A percentile compares a stretch with the other conserved stretches of the same genome.
phyloP scores from a whole-genome alignment of 2,113 vertebrate species.

The Casuarius casuarius region DNA sequence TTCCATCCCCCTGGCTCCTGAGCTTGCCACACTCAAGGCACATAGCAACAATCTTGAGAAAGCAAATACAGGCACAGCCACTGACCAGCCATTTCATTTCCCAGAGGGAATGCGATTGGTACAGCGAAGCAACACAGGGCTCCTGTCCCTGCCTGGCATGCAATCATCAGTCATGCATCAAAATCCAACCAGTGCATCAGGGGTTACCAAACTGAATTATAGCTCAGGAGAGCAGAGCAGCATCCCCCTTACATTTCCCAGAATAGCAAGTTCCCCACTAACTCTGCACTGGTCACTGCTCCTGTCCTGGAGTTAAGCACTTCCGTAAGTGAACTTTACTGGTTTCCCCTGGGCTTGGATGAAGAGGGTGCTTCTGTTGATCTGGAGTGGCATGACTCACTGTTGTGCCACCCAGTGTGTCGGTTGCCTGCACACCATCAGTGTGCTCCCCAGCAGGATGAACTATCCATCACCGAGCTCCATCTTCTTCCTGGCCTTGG shows the following conservation, averaged over 20 bases:
- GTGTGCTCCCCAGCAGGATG: neutral
- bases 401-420: fast-evolving
- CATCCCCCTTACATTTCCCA: neutral
- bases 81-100: neutral
- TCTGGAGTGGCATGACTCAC: neutral
- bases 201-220: neutral
- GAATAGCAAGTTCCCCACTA: neutral
- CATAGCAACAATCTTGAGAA: neutral
- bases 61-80: neutral
- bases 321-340: neutral
- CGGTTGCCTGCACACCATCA: neutral
- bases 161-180: neutral
- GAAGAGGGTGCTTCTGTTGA: fast-evolving
- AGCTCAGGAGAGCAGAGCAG: neutral
- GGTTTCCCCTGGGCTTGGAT: neutral
- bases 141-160: neutral
- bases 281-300: neutral
- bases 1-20: neutral
- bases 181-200: neutral
- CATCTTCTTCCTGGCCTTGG: neutral
- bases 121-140: neutral
- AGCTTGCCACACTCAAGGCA: neutral
- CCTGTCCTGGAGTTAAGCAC: neutral
- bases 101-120: neutral
- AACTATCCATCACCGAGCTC: neutral